Conservation (phyloP, 2,797 vertebrate genomes). For the Fratercula arctica region DNA sequence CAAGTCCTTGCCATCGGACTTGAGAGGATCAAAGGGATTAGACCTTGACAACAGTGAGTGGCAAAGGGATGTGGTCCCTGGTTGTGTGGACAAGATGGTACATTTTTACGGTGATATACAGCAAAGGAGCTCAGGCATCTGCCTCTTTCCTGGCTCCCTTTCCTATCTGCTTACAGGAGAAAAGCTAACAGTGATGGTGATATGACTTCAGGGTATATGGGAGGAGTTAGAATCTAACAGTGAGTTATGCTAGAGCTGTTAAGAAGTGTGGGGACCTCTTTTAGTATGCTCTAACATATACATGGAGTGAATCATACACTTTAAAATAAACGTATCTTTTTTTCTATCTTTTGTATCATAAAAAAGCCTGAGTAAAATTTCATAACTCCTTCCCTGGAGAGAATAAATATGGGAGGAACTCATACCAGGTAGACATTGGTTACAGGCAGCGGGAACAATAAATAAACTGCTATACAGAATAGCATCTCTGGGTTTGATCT, state of each 20-base stretch:
- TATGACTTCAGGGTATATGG: not conserved
- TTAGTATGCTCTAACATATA: not conserved
- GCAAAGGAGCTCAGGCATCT: not conserved
- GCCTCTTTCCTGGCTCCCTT: not conserved
- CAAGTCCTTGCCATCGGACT: not conserved
- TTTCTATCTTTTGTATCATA: not conserved
- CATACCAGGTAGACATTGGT: not conserved
- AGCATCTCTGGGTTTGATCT: not conserved
- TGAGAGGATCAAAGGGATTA: not conserved
- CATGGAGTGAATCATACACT: not conserved
- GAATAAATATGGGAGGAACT: not conserved
- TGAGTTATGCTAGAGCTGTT: not conserved
- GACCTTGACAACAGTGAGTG: accelerated
- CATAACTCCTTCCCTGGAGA: not conserved
- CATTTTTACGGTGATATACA: not conserved
- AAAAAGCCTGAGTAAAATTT: not conserved
- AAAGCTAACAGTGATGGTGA: not conserved
- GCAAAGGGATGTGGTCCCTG: not conserved
- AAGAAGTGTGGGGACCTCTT: not conserved
- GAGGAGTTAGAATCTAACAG: not conserved
- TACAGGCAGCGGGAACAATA: not conserved
- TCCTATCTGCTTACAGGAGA: not conserved
- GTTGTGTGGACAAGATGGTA: not conserved
- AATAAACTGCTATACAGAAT: not conserved
- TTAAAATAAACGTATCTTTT: not conserved